Conservation (phyloP, 2,888 invertebrate species). For the Diarsia dahlii region DNA sequence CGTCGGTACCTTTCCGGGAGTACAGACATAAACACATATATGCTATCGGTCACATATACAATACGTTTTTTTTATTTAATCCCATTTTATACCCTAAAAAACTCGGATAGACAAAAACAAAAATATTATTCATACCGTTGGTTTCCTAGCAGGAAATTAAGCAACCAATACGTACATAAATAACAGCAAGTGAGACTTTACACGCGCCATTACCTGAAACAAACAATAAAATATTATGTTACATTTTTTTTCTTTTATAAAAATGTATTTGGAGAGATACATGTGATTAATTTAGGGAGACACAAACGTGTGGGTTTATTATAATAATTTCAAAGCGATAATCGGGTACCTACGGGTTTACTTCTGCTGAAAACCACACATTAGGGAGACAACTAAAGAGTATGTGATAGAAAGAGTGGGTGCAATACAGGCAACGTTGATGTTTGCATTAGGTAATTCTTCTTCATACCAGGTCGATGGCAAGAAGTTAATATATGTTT, state of each 20-base stretch:
- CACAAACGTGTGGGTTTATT: not conserved
- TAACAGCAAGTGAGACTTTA: constrained; percentile 75
- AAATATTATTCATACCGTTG: constrained; percentile 62
- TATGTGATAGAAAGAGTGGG: not conserved
- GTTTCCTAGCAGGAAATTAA: constrained; percentile 77
- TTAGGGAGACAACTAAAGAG: not conserved
- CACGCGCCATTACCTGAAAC: constrained; percentile 86
- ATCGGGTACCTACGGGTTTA: too few species aligned
- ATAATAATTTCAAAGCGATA: not conserved
- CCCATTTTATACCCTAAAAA: not conserved
- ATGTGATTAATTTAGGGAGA: not conserved
- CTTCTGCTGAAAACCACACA: not conserved
- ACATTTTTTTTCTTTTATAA: constrained; percentile 48
- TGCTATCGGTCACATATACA: too few species aligned
- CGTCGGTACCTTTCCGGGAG: not conserved
- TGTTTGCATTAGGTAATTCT: not conserved
- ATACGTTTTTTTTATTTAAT: too few species aligned
- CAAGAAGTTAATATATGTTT: not conserved
- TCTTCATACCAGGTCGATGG: not conserved
- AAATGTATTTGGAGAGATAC: constrained; percentile 6
- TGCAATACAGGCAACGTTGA: not conserved
- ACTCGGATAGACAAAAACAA: constrained; percentile 50
- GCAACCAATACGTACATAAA: constrained; percentile 80
- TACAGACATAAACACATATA: not conserved
- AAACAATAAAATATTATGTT: constrained; percentile 77